Evolutionary conservation across 2,113 vertebrate species (phyloP), one percentile per base, ranked within the genome.

Genomic region (Actenoides lindsayi): DNA sequence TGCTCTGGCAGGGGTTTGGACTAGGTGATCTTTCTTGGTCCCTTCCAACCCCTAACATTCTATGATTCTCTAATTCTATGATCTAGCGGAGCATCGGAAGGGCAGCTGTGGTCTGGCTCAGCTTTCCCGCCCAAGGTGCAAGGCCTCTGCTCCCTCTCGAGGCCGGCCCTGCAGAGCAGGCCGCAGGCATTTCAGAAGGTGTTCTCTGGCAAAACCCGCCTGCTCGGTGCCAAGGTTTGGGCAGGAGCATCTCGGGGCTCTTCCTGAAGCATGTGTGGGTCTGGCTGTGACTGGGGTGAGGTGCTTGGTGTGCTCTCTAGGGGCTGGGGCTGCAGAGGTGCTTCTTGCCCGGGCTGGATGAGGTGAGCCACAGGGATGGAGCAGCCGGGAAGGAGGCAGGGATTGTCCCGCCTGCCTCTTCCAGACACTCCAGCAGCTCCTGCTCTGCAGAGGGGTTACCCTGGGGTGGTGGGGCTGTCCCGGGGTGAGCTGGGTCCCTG

Each of bases 241-340:
- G 51, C 31, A 87, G 92, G 18, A 60, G 10, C 8, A 1, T 37
- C 69, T 27, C 0, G 1, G 53, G 54, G 41, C 30, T 87, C 33
- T 41, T 16, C 2, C 1, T 18, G 73, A 73, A 10, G 35, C 0
- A 0, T 3, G 0, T 1, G 2, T 4, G 50, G 44, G 6, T 46
- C 64, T 53, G 63, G 28, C n/a, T 0, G 0, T 39, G 56, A 20
- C 10, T 31, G 35, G 62, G 17, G 11, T 8, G 62, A 31, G 59
- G 25, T 16, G 1, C 23, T 51, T 68, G 83, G 11, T 46, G 35
- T 28, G 62, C 39, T 73, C 35, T 24, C 0, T 0, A 2, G 10
- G n/a, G 53, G 17, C 48, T 42, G 82, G 50, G 37, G 23, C 56
- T 4, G 23, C 77, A 37, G 63, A 24, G 68, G 2, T 24, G n/a